phyloP scores from a whole-genome alignment of 2,888 invertebrate species.

The Augiades crinisus region DNA sequence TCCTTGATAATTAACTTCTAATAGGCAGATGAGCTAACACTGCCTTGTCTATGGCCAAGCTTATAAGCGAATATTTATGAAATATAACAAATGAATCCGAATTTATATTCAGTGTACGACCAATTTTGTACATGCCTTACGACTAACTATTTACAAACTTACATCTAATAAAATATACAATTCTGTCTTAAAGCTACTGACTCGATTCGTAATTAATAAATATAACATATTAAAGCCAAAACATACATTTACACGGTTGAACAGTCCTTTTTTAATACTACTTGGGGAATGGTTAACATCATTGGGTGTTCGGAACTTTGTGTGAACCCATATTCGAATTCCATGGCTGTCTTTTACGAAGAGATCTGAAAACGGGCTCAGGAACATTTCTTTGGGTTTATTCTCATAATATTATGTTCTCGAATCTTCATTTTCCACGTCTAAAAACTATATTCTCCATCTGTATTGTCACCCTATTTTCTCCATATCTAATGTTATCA shows the following conservation, averaged over 20 bases:
- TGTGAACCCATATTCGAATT: conserved; percentile 18
- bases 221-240: conserved; percentile 66
- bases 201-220: conserved; percentile 68
- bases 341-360: conserved; percentile 37
- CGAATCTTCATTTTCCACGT: no score
- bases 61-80: not conserved
- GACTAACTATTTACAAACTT: conserved; percentile 28
- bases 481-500: no score
- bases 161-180: conserved; percentile 42
- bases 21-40: no score
- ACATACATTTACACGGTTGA: conserved; percentile 43
- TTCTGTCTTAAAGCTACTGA: conserved; percentile 71
- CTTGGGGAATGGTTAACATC: conserved; percentile 61
- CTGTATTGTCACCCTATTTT: no score
- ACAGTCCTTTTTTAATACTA: conserved; percentile 51
- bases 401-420: conserved; percentile 9
- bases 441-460: no score
- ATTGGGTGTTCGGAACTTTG: not conserved
- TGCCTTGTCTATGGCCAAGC: not conserved
- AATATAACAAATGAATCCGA: not conserved
- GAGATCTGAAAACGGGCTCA: conserved; percentile 22
- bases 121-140: conserved; percentile 13
- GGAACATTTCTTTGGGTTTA: conserved; percentile 17
- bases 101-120: not conserved
- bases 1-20: no score